Conservation (phyloP, 2,113 vertebrate genomes). For the Triplophysa dalaica region DNA sequence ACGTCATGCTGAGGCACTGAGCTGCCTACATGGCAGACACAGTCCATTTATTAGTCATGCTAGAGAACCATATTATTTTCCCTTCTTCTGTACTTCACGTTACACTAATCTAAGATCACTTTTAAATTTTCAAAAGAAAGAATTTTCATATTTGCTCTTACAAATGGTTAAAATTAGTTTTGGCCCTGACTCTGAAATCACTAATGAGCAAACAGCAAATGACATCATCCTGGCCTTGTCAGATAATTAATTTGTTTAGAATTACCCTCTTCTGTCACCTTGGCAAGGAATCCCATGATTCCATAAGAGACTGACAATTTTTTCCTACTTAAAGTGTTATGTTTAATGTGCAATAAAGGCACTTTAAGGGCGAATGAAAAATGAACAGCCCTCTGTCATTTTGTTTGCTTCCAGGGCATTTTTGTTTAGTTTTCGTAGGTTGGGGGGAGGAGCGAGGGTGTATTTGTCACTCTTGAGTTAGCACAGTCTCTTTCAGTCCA, state of each 20-base stretch:
- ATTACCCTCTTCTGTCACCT: slow-evolving; percentile 65
- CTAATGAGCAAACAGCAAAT: slow-evolving; percentile 70
- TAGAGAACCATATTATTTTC: slow-evolving; percentile 45
- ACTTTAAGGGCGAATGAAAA: slow-evolving; percentile 48
- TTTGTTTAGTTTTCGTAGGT: slow-evolving; percentile 54
- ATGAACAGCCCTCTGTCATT: slow-evolving; percentile 55
- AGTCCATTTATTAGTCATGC: slow-evolving; percentile 61
- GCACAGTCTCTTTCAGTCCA: slow-evolving; percentile 59
- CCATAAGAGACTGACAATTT: slow-evolving; percentile 49
- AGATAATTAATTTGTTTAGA: slow-evolving; percentile 74
- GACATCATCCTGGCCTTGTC: slow-evolving; percentile 70
- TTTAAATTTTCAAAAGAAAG: slow-evolving; percentile 39
- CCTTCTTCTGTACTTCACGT: slow-evolving; percentile 42
- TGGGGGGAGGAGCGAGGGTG: slow-evolving; percentile 43
- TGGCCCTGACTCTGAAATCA: slow-evolving; percentile 62
- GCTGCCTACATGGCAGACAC: slow-evolving; percentile 55
- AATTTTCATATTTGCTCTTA: slow-evolving; percentile 62
- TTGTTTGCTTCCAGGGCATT: slow-evolving; percentile 53
- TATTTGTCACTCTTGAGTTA: slow-evolving; percentile 67
- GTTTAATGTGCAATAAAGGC: slow-evolving; percentile 59
- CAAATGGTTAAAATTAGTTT: slow-evolving; percentile 64
- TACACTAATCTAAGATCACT: slow-evolving; percentile 46
- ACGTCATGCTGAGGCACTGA: slow-evolving; percentile 48
- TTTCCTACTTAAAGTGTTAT: slow-evolving; percentile 19
- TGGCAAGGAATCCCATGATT: slow-evolving; percentile 57